phyloP scores from a whole-genome alignment of 1,140 invertebrate genomes.

The Drosophila azteca region DNA sequence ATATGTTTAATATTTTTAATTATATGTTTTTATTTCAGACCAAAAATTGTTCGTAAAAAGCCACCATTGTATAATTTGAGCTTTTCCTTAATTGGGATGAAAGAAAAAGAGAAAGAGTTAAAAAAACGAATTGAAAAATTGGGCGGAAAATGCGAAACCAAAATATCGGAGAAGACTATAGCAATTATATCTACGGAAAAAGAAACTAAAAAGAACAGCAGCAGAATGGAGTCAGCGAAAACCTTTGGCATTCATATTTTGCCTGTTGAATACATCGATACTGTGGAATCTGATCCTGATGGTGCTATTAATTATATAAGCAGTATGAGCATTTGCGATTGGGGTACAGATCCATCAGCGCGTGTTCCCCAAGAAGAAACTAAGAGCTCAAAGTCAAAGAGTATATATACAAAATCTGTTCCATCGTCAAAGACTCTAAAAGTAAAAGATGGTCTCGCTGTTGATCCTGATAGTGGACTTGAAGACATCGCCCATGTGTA shows the following conservation, averaged over 20 bases:
- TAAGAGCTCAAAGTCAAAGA: slow-evolving; percentile 87
- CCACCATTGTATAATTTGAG: slow-evolving; percentile 91
- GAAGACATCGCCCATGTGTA: slow-evolving; percentile 93
- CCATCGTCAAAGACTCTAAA: slow-evolving; percentile 90
- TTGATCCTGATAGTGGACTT: slow-evolving; percentile 94
- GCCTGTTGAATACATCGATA: slow-evolving; percentile 91
- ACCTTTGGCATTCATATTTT: slow-evolving; percentile 91
- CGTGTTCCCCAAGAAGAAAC: slow-evolving; percentile 86
- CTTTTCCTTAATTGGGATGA: slow-evolving; percentile 89
- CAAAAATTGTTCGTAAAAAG: slow-evolving; percentile 86
- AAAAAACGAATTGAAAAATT: slow-evolving; percentile 89
- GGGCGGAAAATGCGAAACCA: slow-evolving; percentile 89
- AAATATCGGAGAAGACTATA: slow-evolving; percentile 87
- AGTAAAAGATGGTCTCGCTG: slow-evolving; percentile 93
- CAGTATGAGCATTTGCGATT: slow-evolving; percentile 90
- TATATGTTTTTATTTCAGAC: slow-evolving; percentile 80
- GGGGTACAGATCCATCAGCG: slow-evolving; percentile 90
- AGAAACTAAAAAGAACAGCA: slow-evolving; percentile 89
- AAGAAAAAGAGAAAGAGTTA: slow-evolving; percentile 86
- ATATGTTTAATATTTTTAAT: too few species aligned
- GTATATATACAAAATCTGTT: slow-evolving; percentile 87
- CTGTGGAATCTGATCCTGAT: slow-evolving; percentile 86
- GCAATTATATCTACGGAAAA: slow-evolving; percentile 90
- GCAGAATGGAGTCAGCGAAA: slow-evolving; percentile 88
- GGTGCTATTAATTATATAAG: slow-evolving; percentile 87